Evolutionary conservation across 2,797 vertebrate genomes (phyloP).

Genomic region (Lacerta agilis): DNA sequence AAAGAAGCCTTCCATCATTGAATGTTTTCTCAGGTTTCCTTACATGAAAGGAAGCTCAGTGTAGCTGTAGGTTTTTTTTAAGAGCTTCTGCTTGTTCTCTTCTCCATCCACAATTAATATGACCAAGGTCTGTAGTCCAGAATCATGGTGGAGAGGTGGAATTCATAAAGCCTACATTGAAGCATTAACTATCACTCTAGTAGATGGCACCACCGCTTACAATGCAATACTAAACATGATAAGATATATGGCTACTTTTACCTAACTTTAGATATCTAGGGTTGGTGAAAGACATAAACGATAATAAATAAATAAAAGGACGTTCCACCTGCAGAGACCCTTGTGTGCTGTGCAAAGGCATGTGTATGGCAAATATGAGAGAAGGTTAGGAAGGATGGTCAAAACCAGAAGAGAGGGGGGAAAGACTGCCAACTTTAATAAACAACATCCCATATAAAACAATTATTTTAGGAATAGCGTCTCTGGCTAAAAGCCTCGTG

Average conservation of each 20-base stretch:
- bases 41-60: background rate
- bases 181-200: background rate
- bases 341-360: background rate
- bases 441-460: background rate
- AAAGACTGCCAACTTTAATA: background rate
- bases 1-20: background rate
- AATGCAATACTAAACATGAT: background rate
- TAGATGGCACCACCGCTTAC: background rate
- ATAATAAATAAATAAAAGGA: background rate
- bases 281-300: background rate
- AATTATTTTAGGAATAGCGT: slow-evolving; percentile 35
- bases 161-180: background rate
- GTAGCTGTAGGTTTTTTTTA: background rate
- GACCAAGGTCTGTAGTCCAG: background rate
- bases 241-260: background rate
- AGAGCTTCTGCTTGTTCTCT: background rate
- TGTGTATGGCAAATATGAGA: background rate
- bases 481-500: slow-evolving; percentile 34
- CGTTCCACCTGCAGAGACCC: background rate
- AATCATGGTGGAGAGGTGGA: background rate
- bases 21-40: background rate
- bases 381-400: background rate
- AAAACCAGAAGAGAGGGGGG: background rate
- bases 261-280: background rate
- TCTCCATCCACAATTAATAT: background rate